Evolutionary conservation across 37 sponge, comb jelly and placozoan genomes (phyloP), one percentile per base, ranked within the genome.

Genomic region (Ephydatia muelleri): DNA sequence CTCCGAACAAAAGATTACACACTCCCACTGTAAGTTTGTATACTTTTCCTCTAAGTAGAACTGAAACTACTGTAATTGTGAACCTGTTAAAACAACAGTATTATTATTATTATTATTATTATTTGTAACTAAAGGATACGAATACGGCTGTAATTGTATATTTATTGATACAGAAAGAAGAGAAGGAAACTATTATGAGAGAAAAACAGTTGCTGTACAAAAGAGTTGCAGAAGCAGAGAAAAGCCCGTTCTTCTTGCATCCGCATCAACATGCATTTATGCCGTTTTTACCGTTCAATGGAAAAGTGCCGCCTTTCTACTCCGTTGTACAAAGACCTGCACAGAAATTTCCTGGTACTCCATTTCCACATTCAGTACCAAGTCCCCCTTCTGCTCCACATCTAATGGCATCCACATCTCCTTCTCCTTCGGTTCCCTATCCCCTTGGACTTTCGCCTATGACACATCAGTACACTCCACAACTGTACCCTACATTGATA

Each of bases 121-220:
- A n/a, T n/a, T n/a, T n/a, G n/a, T n/a, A n/a, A n/a, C n/a, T n/a
- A n/a, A n/a, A n/a, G n/a, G n/a, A n/a, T n/a, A n/a, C n/a, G n/a
- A n/a, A n/a, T n/a, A n/a, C n/a, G n/a, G n/a, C n/a, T n/a, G n/a
- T n/a, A n/a, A n/a, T n/a, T n/a, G 72, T 14, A 35, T 14, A 33
- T 66, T 5, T 78, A 30, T 32, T 70, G 36, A 13, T 48, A 49
- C 57, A 85, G 86, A 48, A 74, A 32, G 75, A 73, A 48, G 83
- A 83, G 34, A 83, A 80, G 71, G 86, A 77, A 31, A 65, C 79
- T 19, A 21, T 74, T 27, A 34, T 87, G 87, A 78, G 79, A 79
- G 89, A 89, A 36, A 83, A 71, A 29, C 72, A 77, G 36, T 33
- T 82, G n/a, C 86, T 90, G 40, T 79, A 90, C 82, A 81, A 66